Base-by-base conservation (phyloP, 2,797 vertebrate genomes). In the Darevskia mixta region DNA sequence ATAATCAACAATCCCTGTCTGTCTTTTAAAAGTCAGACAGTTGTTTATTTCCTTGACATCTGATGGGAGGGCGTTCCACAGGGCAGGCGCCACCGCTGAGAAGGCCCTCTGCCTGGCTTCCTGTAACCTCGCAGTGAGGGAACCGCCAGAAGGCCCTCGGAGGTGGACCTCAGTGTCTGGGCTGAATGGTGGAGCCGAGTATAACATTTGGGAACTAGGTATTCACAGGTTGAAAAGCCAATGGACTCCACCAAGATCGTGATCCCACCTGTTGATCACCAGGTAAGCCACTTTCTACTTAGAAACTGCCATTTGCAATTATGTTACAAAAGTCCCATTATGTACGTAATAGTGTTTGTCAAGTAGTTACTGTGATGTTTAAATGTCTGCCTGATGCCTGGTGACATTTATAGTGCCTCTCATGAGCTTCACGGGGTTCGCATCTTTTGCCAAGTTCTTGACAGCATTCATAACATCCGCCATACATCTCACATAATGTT, bases 401-500 rank as follows among this genome's bases (percentile, higher is more conserved):
- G 49, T 55, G 72, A 82, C 79, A 85, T 81, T 87, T 71, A 55
- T 82, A 85, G 77, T 71, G 72, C 79, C 83, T 71, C 35, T 88
- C n/a, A 11, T 76, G 83, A 38, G n/a, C 64, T 55, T 88, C 85
- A 55, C 11, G 23, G 49, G 66, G 23, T 64, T 58, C 83, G 77
- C 69, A 38, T 35, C 69, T 43, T 41, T 77, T 72, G 76, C 79
- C 85, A 75, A 86, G 41, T 85, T 8, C 18, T 11, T 38, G 85
- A 90, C 85, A 86, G 35, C 66, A 76, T 79, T 88, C 82, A 35
- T 78, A 58, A 83, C 66, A 38, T 86, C 91, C 82, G 27, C 32
- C 77, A 88, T 58, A 77, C 77, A 87, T 64, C 79, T 93, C 64
- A 13, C 79, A 88, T 66, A 8, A 11, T 81, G 75, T 89, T 90